Evolutionary conservation across 2,113 vertebrate species (phyloP), one percentile per base, ranked within the genome.

Genomic region (Pavo muticus): DNA sequence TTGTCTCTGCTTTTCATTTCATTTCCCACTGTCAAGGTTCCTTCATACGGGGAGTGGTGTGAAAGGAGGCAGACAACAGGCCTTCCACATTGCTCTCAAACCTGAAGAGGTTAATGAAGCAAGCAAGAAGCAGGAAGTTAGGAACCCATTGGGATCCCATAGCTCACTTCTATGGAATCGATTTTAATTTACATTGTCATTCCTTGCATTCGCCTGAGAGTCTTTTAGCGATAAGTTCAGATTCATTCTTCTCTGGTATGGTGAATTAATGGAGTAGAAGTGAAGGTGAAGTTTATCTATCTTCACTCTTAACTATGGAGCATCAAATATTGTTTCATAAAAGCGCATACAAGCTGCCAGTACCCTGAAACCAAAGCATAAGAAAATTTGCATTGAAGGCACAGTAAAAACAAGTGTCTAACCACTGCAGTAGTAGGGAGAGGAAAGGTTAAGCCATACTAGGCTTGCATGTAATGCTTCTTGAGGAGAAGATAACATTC

Each of bases 1-100:
- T 76, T 76, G 11, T 10, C 27, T 16, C 75, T 76, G 77, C 32
- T 82, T 76, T 50, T 16, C 5, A 23, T 75, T 75, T 57, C 37
- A 70, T 63, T 44, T 71, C 6, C 21, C 10, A 44, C 8, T n/a
- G 44, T 14, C 25, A 75, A 64, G 40, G 13, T 14, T 75, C 30
- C 30, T 74, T 70, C 54, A 81, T 21, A 4, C 64, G 35, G 21
- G 63, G 11, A 11, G 21, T 21, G 63, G 56, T 25, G 42, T 48
- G 21, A 6, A 0, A 9, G 0, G 1, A 63, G 63, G 24, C 2
- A 70, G 54, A 27, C 56, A 77, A 70, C 64, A 45, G 2, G 35
- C 10, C 24, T 72, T 70, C n/a, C 39, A 42, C 0, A 0, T 39
- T 72, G 40, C 5, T 35, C 44, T 76, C 24, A 54, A 77, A 47